Conservation (phyloP, 2,113 vertebrate genomes). For the Corythornis madagascariensis region DNA sequence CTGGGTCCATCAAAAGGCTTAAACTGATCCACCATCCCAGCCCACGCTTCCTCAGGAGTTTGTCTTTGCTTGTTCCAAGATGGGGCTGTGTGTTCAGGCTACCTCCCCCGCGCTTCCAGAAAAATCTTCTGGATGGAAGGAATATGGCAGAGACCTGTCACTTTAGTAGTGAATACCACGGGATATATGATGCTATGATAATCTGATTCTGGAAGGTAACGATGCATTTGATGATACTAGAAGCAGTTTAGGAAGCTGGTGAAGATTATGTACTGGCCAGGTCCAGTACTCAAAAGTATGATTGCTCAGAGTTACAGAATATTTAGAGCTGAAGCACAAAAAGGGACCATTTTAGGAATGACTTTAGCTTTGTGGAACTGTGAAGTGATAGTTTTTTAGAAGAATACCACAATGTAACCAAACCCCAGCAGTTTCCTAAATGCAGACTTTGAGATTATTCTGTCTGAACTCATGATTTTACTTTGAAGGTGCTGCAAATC, state of each 20-base stretch:
- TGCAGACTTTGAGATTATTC: neutral
- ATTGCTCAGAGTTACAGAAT: too few species aligned
- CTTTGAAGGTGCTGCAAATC: neutral
- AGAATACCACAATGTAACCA: neutral
- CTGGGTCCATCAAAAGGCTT: neutral
- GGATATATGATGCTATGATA: too few species aligned
- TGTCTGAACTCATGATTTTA: neutral
- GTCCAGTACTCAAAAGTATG: too few species aligned
- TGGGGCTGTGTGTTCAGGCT: neutral
- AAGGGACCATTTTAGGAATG: too few species aligned
- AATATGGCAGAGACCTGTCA: too few species aligned
- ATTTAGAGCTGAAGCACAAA: too few species aligned
- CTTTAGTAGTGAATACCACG: too few species aligned
- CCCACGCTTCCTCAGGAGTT: neutral
- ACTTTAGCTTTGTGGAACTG: too few species aligned
- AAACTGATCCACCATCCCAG: neutral
- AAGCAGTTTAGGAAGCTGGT: too few species aligned
- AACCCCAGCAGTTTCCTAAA: neutral
- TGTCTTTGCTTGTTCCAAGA: neutral
- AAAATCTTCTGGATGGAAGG: neutral
- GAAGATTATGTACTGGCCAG: too few species aligned
- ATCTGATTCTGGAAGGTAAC: too few species aligned
- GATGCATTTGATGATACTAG: too few species aligned
- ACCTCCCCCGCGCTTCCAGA: neutral
- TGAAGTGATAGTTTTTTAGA: neutral